Conservation (phyloP, 2,113 vertebrate species). For the Jaculus jaculus region DNA sequence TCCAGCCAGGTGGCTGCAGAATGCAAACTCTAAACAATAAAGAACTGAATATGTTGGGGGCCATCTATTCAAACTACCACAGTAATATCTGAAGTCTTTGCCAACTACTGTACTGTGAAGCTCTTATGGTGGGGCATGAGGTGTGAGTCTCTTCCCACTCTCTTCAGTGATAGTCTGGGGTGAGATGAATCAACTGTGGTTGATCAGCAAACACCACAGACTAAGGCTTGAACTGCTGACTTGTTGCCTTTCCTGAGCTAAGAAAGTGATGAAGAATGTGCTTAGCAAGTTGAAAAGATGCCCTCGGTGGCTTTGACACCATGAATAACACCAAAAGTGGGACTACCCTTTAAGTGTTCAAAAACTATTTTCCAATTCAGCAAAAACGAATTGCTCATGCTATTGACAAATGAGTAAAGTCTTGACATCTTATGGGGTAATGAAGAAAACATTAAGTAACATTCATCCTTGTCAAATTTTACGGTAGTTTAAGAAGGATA, state of each 20-base stretch:
- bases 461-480: background rate
- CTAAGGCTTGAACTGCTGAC: background rate
- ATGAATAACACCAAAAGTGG: background rate
- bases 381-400: background rate
- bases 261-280: conserved; percentile 3
- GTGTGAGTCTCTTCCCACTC: background rate
- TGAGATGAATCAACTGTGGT: background rate
- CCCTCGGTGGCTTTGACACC: background rate
- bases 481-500: background rate
- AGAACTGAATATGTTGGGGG: too few relatives aligned
- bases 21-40: too few relatives aligned
- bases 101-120: background rate
- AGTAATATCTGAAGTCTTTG: conserved; percentile 1
- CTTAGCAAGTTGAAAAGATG: background rate
- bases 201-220: background rate
- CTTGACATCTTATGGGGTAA: background rate
- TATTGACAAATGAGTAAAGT: background rate
- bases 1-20: too few relatives aligned
- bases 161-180: background rate
- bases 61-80: too few relatives aligned
- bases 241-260: conserved; percentile 12
- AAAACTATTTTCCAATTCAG: background rate
- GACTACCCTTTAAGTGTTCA: background rate
- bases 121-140: background rate
- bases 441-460: background rate